These are phyloP conservation scores for Globodera rostochiensis DNA, from an alignment of 1,140 invertebrate genomes.

Conservation along the genomic window DNA sequence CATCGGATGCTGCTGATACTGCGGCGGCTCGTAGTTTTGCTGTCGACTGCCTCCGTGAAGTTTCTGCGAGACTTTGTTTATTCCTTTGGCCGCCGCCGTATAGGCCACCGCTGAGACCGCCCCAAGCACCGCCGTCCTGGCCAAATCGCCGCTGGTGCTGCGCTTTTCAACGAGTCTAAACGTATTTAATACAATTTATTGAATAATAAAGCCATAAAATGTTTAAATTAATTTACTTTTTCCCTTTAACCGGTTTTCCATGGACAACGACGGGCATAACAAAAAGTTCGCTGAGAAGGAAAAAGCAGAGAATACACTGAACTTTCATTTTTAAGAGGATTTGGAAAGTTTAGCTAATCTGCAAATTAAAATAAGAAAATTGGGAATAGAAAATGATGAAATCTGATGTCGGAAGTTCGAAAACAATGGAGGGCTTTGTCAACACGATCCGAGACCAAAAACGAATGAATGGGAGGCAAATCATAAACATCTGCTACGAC, in stretches of 20 bases:
- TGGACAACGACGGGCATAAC: neutral
- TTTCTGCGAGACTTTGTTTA: neutral
- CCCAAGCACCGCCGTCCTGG: neutral
- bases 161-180: neutral
- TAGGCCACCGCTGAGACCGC: neutral
- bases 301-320: neutral
- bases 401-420: too few relatives aligned
- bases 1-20: neutral
- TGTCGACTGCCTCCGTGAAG: neutral
- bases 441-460: too few relatives aligned
- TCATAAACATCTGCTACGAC: too few relatives aligned
- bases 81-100: neutral
- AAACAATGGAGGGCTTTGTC: too few relatives aligned
- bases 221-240: neutral
- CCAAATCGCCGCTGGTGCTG: neutral
- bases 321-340: neutral
- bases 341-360: neutral
- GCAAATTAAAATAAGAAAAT: too few relatives aligned
- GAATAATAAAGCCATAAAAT: too few relatives aligned
- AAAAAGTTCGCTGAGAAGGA: neutral
- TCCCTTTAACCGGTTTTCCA: neutral
- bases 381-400: too few relatives aligned
- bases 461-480: too few relatives aligned
- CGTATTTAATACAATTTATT: too few relatives aligned
- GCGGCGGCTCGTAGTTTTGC: neutral